Evolutionary conservation across 2,888 invertebrate genomes (phyloP), one percentile per base, ranked within the genome.

Genomic region (Crossocerus cetratus): DNA sequence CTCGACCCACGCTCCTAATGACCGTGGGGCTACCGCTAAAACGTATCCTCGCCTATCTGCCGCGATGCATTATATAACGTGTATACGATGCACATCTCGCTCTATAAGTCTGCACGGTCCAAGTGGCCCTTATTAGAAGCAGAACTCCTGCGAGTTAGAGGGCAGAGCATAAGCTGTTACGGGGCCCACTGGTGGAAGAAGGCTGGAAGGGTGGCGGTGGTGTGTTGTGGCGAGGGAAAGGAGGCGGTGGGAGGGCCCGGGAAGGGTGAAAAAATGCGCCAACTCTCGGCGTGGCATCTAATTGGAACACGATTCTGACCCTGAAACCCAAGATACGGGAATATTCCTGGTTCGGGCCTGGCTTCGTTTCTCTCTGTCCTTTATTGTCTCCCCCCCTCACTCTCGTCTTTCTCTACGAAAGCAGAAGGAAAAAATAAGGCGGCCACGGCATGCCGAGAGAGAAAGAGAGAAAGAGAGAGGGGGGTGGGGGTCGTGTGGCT

Each of bases 241-340:
- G 20, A 14, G 32, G 32, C 32, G 53, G 42, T 23, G 45, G 55
- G 44, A 49, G 43, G 63, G 61, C 16, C 56, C 54, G 57, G 54
- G 59, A 62, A 56, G 11, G 69, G 71, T 66, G 76, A 82, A 82
- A 82, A 82, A 80, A 82, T 77, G 75, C 67, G 18, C 65, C 22
- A 76, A 75, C 72, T 76, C 75, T 75, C 71, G 70, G 64, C 82
- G 72, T 77, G 67, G 71, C 77, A 82, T 87, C 85, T 88, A 88
- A 88, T 88, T 88, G 88, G 88, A 88, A 88, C 88, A 88, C 88
- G 88, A 88, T 87, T 88, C 86, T 87, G 88, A 88, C 88, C 88
- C 86, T 83, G 84, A 87, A 88, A 87, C 85, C 86, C 82, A 84
- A 87, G 87, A 86, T 87, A 88, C 82, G 81, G 74, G 80, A 83